Percentiles rank a stretch among this genome's conserved stretches.
phyloP scores from a whole-genome alignment of 2,797 vertebrate genomes.

The Acomys russatus region DNA sequence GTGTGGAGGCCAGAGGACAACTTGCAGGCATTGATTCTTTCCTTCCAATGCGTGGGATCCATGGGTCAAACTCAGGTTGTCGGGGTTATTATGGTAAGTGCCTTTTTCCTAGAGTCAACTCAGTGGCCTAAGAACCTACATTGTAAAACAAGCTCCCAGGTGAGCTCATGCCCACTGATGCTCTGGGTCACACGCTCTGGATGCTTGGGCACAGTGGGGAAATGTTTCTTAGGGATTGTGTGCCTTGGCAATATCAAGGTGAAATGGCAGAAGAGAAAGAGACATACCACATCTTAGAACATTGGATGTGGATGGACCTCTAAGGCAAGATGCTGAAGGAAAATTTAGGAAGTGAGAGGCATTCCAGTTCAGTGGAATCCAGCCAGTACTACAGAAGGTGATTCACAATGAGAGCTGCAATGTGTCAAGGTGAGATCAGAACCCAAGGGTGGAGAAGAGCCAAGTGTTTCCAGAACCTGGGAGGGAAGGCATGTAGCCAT shows the following conservation, averaged over 20 bases:
- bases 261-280: neutral
- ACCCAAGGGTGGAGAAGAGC: neutral
- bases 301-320: neutral
- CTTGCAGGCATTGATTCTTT: neutral
- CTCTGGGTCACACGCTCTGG: no score
- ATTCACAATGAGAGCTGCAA: neutral
- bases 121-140: neutral
- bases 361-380: neutral
- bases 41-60: neutral
- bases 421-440: neutral
- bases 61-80: neutral
- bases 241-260: neutral
- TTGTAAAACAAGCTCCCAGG: neutral
- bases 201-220: fast-evolving
- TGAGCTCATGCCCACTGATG: neutral
- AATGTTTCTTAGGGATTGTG: neutral
- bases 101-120: neutral
- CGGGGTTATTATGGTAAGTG: neutral
- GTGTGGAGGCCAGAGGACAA: neutral
- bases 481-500: neutral
- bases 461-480: neutral
- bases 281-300: fast-evolving
- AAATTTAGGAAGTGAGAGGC: fast-evolving
- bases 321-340: neutral
- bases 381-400: neutral